Evolutionary conservation across 2,113 vertebrate species (phyloP).

Genomic region (Rostratula benghalensis): DNA sequence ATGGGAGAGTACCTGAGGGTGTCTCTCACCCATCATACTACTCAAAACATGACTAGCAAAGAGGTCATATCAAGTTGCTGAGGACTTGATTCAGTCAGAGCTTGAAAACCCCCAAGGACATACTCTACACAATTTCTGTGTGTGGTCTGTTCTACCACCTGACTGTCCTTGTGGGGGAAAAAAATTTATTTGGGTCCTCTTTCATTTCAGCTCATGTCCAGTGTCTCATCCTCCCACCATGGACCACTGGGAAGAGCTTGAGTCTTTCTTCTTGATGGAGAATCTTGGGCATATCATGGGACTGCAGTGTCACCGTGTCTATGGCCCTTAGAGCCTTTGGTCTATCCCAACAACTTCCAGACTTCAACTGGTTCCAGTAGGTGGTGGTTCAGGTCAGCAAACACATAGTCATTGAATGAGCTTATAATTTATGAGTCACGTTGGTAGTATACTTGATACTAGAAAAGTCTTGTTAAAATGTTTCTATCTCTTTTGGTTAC

Average conservation of each 20-base stretch:
- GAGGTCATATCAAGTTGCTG: neutral
- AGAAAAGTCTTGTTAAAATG: neutral
- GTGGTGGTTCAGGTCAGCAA: neutral
- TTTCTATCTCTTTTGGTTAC: neutral
- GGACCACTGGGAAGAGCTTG: neutral
- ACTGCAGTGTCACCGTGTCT: neutral
- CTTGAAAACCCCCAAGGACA: neutral
- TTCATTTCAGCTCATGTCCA: neutral
- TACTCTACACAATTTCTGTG: neutral
- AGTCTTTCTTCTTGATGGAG: neutral
- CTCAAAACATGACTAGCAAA: neutral
- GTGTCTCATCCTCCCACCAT: neutral
- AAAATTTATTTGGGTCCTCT: neutral
- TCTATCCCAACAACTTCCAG: neutral
- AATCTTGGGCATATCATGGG: neutral
- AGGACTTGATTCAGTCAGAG: neutral
- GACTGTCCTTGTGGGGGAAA: neutral
- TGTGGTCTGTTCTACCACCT: neutral
- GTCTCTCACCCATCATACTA: neutral
- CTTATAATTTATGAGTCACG: neutral
- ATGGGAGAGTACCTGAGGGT: neutral
- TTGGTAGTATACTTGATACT: neutral
- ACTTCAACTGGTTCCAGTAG: neutral
- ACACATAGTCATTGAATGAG: neutral
- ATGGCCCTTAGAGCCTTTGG: neutral